Percentiles rank a stretch among this genome's conserved stretches.
These are phyloP conservation scores for Sylvia atricapilla DNA, from an alignment of 2,113 vertebrate genomes.

Conservation along the genomic window DNA sequence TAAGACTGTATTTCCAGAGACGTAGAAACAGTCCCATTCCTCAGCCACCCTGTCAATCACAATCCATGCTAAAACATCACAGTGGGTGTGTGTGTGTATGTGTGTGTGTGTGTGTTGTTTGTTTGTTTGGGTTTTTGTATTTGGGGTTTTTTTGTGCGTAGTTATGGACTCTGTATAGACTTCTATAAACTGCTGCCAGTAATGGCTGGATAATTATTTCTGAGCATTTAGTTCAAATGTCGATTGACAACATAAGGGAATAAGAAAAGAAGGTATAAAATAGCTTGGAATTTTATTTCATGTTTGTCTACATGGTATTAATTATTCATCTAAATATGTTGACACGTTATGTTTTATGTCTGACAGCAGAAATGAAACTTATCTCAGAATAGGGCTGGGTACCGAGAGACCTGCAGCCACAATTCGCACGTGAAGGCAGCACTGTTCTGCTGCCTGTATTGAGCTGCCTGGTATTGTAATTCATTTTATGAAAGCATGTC, in stretches of 20 bases:
- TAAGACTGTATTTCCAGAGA: no score
- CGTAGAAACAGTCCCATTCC: no score
- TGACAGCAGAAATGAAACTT: background rate
- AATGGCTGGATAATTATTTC: background rate
- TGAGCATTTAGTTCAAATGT: background rate
- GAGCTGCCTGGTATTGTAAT: slow-evolving; percentile 48
- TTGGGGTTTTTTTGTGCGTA: background rate
- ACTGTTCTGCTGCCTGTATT: slow-evolving; percentile 1
- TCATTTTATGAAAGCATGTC: slow-evolving; percentile 27
- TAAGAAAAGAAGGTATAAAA: background rate
- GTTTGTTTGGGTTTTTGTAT: no score
- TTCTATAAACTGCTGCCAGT: background rate
- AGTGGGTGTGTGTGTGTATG: no score
- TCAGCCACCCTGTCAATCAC: no score
- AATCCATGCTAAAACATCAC: no score
- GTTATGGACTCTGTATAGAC: background rate
- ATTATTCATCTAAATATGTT: background rate
- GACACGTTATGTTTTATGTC: background rate
- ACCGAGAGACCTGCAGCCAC: background rate
- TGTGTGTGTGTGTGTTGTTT: no score
- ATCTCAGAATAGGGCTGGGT: background rate
- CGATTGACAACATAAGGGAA: background rate
- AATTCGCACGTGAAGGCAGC: background rate
- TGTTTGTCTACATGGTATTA: background rate
- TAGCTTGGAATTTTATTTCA: background rate